These are phyloP conservation scores for Aspiorhynchus laticeps DNA, from an alignment of 2,113 vertebrate genomes.

Conservation along the genomic window DNA sequence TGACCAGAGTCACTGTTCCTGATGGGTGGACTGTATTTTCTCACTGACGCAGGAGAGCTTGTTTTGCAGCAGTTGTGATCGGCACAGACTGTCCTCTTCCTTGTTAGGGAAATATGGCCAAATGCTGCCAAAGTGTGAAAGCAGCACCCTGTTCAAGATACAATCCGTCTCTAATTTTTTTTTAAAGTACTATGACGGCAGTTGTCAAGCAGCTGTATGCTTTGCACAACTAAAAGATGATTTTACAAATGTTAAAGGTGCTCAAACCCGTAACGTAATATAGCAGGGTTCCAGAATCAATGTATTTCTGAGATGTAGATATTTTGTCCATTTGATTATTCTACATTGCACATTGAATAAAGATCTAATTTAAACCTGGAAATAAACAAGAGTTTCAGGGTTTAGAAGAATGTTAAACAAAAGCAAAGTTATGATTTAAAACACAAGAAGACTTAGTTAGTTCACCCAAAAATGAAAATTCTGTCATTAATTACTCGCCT, in stretches of 20 bases:
- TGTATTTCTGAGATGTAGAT: neutral
- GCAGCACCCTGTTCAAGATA: slow-evolving; percentile 66
- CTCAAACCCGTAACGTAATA: neutral
- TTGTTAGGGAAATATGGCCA: slow-evolving; percentile 57
- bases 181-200: slow-evolving; percentile 58
- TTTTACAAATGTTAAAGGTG: neutral
- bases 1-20: neutral
- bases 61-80: slow-evolving; percentile 32
- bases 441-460: neutral
- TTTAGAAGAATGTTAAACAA: neutral
- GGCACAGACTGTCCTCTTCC: slow-evolving; percentile 57
- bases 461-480: too few relatives aligned
- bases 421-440: neutral
- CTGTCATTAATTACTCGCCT: too few relatives aligned
- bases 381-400: neutral
- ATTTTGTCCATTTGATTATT: neutral
- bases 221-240: slow-evolving; percentile 43
- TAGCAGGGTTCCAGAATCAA: neutral
- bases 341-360: neutral
- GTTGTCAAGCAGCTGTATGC: slow-evolving; percentile 65
- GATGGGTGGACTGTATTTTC: neutral
- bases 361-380: neutral
- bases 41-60: slow-evolving; percentile 19
- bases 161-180: slow-evolving; percentile 50
- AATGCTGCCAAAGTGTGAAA: slow-evolving; percentile 64